A percentile compares a stretch with the other conserved stretches of the same genome.
These are phyloP conservation scores for Larimichthys polyactis DNA, from an alignment of 2,113 vertebrate species.

Conservation along the genomic window DNA sequence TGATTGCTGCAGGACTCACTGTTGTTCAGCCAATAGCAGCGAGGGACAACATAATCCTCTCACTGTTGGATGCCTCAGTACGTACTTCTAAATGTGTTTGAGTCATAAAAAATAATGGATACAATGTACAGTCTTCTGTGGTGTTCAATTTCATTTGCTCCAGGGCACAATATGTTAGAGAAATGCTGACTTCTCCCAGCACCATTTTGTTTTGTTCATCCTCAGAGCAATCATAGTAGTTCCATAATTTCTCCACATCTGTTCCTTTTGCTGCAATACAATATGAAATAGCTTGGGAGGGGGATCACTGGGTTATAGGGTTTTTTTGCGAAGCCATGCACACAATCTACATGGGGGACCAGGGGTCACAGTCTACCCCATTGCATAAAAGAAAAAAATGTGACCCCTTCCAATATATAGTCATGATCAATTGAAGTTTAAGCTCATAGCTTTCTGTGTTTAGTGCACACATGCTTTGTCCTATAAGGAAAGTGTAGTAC, in stretches of 20 bases:
- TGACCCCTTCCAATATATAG: too few relatives aligned
- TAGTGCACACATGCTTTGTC: too few relatives aligned
- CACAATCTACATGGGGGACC: too few relatives aligned
- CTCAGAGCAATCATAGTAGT: constrained; percentile 57
- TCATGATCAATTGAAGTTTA: too few relatives aligned
- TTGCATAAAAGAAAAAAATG: too few relatives aligned
- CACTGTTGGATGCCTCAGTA: constrained; percentile 69
- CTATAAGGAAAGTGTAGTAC: too few relatives aligned
- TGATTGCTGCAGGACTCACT: constrained; percentile 59
- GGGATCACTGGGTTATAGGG: constrained; percentile 15
- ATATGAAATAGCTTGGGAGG: constrained; percentile 25
- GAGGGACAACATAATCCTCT: constrained; percentile 66
- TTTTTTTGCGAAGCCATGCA: constrained; percentile 10
- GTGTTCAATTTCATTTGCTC: constrained; percentile 60
- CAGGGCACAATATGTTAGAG: constrained; percentile 60
- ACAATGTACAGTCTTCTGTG: constrained; percentile 53
- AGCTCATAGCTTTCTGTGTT: too few relatives aligned
- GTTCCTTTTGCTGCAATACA: constrained; percentile 54
- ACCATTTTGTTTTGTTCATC: constrained; percentile 69
- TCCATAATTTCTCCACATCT: constrained; percentile 72
- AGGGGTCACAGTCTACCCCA: too few relatives aligned
- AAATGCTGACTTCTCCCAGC: constrained; percentile 64
- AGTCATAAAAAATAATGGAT: constrained; percentile 73
- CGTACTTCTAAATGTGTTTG: constrained; percentile 66
- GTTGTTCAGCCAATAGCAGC: constrained; percentile 45